These are phyloP conservation scores for Chiloscyllium plagiosum DNA, from an alignment of 2,113 vertebrate species.

Conservation along the genomic window DNA sequence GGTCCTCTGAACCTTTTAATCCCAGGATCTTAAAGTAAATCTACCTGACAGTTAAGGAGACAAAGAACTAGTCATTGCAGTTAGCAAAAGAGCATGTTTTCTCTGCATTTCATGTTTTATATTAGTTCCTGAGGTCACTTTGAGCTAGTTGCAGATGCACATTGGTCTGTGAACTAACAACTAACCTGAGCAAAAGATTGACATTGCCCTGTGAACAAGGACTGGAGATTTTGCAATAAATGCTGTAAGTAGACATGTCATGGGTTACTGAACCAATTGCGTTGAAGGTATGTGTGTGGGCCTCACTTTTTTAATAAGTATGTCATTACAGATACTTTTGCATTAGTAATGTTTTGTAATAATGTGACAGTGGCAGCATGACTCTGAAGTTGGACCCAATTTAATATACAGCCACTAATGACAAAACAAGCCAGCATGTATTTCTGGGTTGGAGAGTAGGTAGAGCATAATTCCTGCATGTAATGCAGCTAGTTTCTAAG, in stretches of 20 bases:
- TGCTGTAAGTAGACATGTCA: not conserved
- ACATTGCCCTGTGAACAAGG: not conserved
- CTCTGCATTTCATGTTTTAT: not conserved
- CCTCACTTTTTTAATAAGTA: not conserved
- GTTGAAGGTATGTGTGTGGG: not conserved
- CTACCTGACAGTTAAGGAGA: not conserved
- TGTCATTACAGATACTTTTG: not conserved
- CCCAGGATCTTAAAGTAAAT: too few relatives aligned
- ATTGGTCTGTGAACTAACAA: not conserved
- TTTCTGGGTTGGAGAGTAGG: not conserved
- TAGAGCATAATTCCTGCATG: not conserved
- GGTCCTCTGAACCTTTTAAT: not conserved
- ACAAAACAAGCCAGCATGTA: not conserved
- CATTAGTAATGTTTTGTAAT: not conserved
- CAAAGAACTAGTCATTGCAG: not conserved
- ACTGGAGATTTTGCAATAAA: not conserved
- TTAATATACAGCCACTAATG: not conserved
- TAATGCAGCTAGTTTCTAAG: not conserved
- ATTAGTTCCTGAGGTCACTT: not conserved
- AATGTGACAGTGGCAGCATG: not conserved
- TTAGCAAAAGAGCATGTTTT: too few relatives aligned
- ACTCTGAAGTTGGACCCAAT: not conserved
- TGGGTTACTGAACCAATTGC: not conserved
- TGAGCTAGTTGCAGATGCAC: not conserved
- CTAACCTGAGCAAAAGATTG: not conserved